A percentile compares a stretch with the other conserved stretches of the same genome.
These are phyloP conservation scores for Nycteola revayana DNA, from an alignment of 2,888 invertebrate species.

Conservation along the genomic window DNA sequence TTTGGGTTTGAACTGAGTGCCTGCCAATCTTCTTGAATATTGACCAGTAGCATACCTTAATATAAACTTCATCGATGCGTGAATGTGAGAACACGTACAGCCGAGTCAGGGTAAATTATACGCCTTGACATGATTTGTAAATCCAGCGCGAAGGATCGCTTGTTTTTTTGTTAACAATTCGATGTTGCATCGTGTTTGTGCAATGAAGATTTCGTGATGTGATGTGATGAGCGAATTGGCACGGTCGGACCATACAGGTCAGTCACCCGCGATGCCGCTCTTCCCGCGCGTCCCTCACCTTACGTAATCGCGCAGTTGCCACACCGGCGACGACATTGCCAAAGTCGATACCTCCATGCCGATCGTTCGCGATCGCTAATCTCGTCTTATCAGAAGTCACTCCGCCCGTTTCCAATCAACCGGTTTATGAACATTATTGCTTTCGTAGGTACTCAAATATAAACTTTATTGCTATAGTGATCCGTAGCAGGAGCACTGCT, in stretches of 20 bases:
- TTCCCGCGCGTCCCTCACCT: slow-evolving; percentile 48
- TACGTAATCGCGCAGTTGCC: slow-evolving; percentile 73
- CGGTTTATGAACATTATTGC: slow-evolving; percentile 22
- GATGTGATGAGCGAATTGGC: slow-evolving; percentile 77
- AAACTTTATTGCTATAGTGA: slow-evolving; percentile 14
- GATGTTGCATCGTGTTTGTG: slow-evolving; percentile 55
- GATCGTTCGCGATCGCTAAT: slow-evolving; percentile 56
- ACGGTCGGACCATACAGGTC: slow-evolving; percentile 73
- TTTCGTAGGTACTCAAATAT: slow-evolving; percentile 11
- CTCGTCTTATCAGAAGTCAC: slow-evolving; percentile 40
- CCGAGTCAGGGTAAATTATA: slow-evolving; percentile 22
- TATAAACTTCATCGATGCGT: slow-evolving; percentile 12
- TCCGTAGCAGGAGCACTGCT: slow-evolving; percentile 4
- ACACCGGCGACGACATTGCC: slow-evolving; percentile 67
- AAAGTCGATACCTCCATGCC: slow-evolving; percentile 56
- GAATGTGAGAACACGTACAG: slow-evolving; percentile 7
- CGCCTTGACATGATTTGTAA: slow-evolving; percentile 50
- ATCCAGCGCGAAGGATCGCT: slow-evolving; percentile 36
- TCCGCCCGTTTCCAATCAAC: slow-evolving; percentile 13
- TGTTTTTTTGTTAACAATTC: slow-evolving; percentile 44
- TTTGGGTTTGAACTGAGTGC: no score
- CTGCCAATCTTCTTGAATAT: no score
- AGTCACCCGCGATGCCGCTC: slow-evolving; percentile 57
- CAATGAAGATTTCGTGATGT: slow-evolving; percentile 72
- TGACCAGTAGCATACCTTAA: neutral